Conservation (phyloP, 2,113 vertebrate genomes). For the Syngnathus floridae region DNA sequence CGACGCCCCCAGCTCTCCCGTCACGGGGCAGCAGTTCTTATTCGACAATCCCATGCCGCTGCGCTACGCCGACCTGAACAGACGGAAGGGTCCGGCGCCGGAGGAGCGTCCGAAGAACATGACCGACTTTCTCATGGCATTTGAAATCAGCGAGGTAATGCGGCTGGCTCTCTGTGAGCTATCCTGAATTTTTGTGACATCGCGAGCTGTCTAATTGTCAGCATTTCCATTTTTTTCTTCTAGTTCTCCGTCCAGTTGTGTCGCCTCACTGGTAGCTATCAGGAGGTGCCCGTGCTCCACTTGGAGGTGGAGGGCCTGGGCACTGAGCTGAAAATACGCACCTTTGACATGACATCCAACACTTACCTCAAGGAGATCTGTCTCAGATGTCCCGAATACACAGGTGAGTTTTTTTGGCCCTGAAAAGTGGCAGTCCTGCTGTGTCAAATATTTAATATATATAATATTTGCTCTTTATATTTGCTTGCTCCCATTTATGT, state of each 20-base stretch:
- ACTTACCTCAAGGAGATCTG: conserved; percentile 88
- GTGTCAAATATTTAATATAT: neutral
- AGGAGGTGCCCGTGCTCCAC: conserved; percentile 79
- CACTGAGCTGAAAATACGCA: conserved; percentile 82
- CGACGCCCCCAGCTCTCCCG: conserved; percentile 86
- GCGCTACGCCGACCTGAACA: conserved; percentile 41
- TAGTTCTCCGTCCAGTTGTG: conserved; percentile 86
- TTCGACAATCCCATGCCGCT: conserved; percentile 61
- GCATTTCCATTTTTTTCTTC: neutral
- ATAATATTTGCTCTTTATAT: neutral
- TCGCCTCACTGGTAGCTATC: conserved; percentile 61
- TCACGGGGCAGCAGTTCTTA: conserved; percentile 76
- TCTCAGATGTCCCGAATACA: conserved; percentile 87
- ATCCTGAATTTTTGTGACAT: too few species aligned
- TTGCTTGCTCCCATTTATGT: conserved; percentile 5
- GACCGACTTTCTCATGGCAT: conserved; percentile 78
- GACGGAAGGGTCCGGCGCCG: conserved; percentile 60
- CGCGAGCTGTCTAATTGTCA: too few species aligned
- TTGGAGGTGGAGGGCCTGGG: conserved; percentile 81
- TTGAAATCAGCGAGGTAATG: conserved; percentile 85
- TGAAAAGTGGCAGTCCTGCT: too few species aligned
- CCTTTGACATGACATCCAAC: conserved; percentile 83
- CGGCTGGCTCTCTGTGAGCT: too few species aligned
- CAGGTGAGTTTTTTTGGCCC: conserved; percentile 69
- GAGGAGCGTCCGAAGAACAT: conserved; percentile 82